phyloP scores from a whole-genome alignment of 2,113 vertebrate genomes.

The Peucedramus taeniatus region DNA sequence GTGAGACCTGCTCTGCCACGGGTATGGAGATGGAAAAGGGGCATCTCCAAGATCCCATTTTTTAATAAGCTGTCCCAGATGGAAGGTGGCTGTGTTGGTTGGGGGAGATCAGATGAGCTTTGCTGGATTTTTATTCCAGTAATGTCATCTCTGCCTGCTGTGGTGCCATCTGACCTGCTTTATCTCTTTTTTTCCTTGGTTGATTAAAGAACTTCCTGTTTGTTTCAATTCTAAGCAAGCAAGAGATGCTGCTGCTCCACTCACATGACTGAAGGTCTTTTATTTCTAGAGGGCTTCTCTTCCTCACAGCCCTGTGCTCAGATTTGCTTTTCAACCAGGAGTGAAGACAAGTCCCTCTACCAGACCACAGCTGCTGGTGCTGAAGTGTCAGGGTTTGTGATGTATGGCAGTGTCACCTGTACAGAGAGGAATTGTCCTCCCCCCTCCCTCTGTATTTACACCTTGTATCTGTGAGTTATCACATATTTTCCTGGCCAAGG shows the following conservation, averaged over 20 bases:
- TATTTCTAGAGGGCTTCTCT: not conserved
- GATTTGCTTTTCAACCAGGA: not conserved
- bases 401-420: not conserved
- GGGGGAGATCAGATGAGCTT: not conserved
- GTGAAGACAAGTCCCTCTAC: not conserved
- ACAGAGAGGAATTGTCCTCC: conserved; percentile 32
- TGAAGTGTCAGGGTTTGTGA: not conserved
- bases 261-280: not conserved
- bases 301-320: not conserved
- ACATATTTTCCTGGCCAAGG: conserved; percentile 25
- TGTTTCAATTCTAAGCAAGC: not conserved
- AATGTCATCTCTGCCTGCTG: not conserved
- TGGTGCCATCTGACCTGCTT: not conserved
- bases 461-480: conserved; percentile 25
- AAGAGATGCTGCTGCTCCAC: not conserved
- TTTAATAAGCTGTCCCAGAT: not conserved
- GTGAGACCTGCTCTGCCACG: not conserved
- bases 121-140: not conserved
- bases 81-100: not conserved
- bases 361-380: not conserved
- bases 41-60: not conserved
- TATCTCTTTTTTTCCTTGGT: not conserved
- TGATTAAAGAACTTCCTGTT: not conserved
- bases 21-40: not conserved
- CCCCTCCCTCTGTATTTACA: conserved; percentile 43